Evolutionary conservation across 2,113 vertebrate species (phyloP), one percentile per base, ranked within the genome.

Genomic region (Campylomormyrus tamandua): DNA sequence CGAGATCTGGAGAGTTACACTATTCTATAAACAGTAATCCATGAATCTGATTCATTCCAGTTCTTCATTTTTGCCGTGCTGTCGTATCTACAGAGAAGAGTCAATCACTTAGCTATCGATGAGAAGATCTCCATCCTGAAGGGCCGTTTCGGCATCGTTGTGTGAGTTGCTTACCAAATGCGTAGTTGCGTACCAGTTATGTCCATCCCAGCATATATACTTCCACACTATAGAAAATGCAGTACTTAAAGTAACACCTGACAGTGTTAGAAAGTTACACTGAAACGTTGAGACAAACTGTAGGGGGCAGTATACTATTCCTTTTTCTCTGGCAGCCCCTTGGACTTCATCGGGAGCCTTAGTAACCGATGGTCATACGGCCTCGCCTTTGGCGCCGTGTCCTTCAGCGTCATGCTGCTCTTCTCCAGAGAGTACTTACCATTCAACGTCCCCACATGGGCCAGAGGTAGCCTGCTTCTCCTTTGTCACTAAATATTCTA

Each of bases 341-440:
- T 98, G 92, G 97, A 98, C 87, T 96, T 96, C 0, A 92, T 98
- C n/a, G 95, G 96, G 39, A 96, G 95, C 90, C 95, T 96, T 87
- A 96, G 95, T 53, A 98, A 98, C 88, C 95, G 97, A 11, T 98
- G 97, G 97, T 97, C 97, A 2, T 97, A 97, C 87, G 97, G 97
- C 42, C n/a, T 97, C 46, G 97, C 97, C 0, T 98, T 97, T 90
- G 97, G 97, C 19, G 96, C 97, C 0, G 94, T 97, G 46, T 96
- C 97, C 50, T 95, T 94, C 90, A 97, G 94, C 42, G 93, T 98
- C 89, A 93, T 98, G 92, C 93, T 96, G 91, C 95, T 98, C 52
- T 98, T 98, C 93, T 96, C 96, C 15, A 96, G 97, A 85, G 88
- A 89, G 5, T 97, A 97, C 91, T 53, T 94, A 89, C 95, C 95